A percentile compares a stretch with the other conserved stretches of the same genome.
Conservation (phyloP, 2,888 invertebrate species). For the Eupsilia transversa region DNA sequence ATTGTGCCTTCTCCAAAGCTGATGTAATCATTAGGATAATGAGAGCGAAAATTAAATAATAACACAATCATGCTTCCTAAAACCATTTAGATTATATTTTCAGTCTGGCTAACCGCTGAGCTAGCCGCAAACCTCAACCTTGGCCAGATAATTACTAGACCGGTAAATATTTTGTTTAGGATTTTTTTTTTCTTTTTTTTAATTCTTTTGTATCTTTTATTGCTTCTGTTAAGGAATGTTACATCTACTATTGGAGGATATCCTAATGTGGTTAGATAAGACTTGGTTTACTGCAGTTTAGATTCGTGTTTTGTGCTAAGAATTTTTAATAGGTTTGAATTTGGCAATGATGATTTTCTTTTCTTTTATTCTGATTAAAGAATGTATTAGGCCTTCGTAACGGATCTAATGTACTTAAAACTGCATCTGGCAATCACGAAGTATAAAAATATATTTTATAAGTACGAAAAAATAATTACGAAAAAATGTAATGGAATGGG, state of each 20-base stretch:
- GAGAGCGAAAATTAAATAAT: conserved; percentile 13
- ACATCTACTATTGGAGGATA: conserved; percentile 8
- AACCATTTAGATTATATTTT: conserved; percentile 23
- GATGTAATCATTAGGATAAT: not conserved
- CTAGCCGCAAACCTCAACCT: conserved; percentile 47
- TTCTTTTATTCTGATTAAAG: too few relatives aligned
- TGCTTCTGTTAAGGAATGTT: conserved; percentile 1
- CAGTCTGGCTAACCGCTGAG: conserved; percentile 23
- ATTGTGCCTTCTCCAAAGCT: too few relatives aligned
- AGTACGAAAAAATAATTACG: too few relatives aligned
- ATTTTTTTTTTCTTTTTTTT: conserved; percentile 1
- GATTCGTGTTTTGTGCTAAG: not conserved
- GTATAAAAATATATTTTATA: too few relatives aligned
- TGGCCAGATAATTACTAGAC: conserved; percentile 42
- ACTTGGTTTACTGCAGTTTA: not conserved
- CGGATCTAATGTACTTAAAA: not conserved
- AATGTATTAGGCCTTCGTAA: too few relatives aligned
- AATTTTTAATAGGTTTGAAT: not conserved
- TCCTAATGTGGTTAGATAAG: conserved; percentile 21
- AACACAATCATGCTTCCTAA: conserved; percentile 17
- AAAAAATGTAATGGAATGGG: too few relatives aligned
- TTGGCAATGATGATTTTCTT: not conserved
- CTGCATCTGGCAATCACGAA: not conserved
- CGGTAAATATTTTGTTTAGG: conserved; percentile 12
- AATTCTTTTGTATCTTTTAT: conserved; percentile 15